These are phyloP conservation scores for Xestia c-nigrum DNA, from an alignment of 2,888 invertebrate genomes.

Conservation along the genomic window DNA sequence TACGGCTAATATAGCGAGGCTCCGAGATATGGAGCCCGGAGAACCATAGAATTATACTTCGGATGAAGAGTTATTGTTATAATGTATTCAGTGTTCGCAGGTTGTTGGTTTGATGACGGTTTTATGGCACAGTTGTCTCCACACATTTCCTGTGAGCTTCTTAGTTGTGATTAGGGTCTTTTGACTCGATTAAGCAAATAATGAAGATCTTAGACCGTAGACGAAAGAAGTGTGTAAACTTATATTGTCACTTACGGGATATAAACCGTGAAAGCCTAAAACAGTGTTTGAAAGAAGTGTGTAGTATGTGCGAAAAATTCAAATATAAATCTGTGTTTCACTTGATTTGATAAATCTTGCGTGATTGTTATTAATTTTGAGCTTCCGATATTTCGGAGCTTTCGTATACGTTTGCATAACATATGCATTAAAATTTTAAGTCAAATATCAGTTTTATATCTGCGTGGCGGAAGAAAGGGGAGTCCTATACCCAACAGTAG, in stretches of 20 bases:
- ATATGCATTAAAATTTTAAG: too few species aligned
- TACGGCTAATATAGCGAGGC: conserved; percentile 5
- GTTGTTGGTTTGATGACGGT: not conserved
- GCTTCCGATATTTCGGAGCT: too few species aligned
- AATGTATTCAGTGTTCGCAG: conserved; percentile 15
- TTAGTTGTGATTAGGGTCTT: not conserved
- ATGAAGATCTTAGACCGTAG: not conserved
- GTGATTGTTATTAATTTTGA: too few species aligned
- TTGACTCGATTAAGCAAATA: not conserved
- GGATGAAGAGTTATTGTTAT: conserved; percentile 33
- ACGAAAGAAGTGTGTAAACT: not conserved
- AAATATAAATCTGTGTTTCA: not conserved
- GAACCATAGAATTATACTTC: conserved; percentile 37
- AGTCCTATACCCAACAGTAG: too few species aligned
- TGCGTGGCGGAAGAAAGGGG: too few species aligned
- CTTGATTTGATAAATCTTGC: too few species aligned
- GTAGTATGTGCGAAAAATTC: not conserved
- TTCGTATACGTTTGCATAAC: too few species aligned
- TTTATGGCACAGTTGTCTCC: not conserved
- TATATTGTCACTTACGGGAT: too few species aligned
- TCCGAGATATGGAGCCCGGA: conserved; percentile 14
- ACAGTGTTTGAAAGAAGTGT: too few species aligned
- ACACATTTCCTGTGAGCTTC: not conserved
- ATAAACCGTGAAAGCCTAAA: too few species aligned
- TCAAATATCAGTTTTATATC: not conserved